Evolutionary conservation across 2,113 vertebrate species (phyloP).

Genomic region (Lethenteron reissneri): DNA sequence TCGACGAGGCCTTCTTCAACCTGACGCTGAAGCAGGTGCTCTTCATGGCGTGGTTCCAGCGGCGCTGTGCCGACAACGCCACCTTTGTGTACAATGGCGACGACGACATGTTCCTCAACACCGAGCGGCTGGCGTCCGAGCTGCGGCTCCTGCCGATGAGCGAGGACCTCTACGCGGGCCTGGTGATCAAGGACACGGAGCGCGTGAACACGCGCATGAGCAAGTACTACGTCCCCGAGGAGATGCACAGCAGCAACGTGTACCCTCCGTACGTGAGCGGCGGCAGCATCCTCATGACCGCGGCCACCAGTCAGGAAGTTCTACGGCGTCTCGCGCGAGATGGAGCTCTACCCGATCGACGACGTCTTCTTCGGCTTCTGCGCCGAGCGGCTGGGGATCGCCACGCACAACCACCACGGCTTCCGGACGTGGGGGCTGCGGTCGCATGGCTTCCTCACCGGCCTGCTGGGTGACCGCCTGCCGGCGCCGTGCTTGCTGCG

Average conservation of each 20-base stretch:
- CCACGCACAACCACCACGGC: constrained; percentile 23
- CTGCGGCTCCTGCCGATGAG: constrained; percentile 7
- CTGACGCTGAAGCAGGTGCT: constrained; percentile 56
- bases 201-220: constrained; percentile 27
- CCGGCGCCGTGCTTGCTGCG: constrained; percentile 23
- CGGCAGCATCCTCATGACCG: constrained; percentile 39
- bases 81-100: constrained; percentile 47
- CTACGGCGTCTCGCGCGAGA: constrained; percentile 18
- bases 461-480: constrained; percentile 15
- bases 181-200: constrained; percentile 23
- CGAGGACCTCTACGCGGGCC: constrained; percentile 29
- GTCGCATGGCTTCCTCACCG: constrained; percentile 18
- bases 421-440: constrained; percentile 22
- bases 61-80: constrained; percentile 19
- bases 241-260: constrained; percentile 20
- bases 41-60: constrained; percentile 39
- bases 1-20: constrained; percentile 52
- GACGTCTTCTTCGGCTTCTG: constrained; percentile 31
- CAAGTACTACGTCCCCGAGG: constrained; percentile 47
- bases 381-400: constrained; percentile 24
- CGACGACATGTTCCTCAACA: constrained; percentile 52
- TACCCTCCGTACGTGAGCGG: constrained; percentile 45
- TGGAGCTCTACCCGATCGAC: constrained; percentile 18
- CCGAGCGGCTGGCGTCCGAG: constrained; percentile 32
- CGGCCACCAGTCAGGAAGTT: constrained; percentile 29